Evolutionary conservation across 2,797 vertebrate genomes (phyloP), one percentile per base, ranked within the genome.

Genomic region (Falco berigora): DNA sequence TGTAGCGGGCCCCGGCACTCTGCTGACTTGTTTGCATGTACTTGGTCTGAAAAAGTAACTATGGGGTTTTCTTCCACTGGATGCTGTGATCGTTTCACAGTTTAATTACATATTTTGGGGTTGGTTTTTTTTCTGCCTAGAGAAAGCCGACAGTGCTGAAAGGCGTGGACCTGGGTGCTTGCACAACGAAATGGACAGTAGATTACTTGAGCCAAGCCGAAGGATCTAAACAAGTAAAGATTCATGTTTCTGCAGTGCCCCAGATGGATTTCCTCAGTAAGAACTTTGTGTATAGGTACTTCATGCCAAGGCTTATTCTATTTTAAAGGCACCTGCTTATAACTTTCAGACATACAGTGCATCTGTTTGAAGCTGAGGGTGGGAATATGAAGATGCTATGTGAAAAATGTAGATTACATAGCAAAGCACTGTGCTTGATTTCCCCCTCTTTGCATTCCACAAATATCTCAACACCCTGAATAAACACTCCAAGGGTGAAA

Each of bases 241-340:
- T 99, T 58, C 99, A 99, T 4, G 99, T 99, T 4, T 98, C 99
- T 49, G 46, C 97, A 1, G 98, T 98, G 53, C 97, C 98, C 42
- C 98, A 98, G 97, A 99, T 99, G 99, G 98, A 99, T 97, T 99
- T 99, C 97, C 98, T 99, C 68, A 98, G 97, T 96, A 99, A 99
- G 97, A 99, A 99, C 97, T 99, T 99, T 98, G 97, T 98, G 4
- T 99, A 99, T 98, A 99, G 98, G 99, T 99, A 98, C 97, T 96
- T 92, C 49, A 74, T 96, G 95, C 90, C 71, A 87, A 95, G 49
- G 67, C 44, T 92, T 97, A 83, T 75, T 97, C 14, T 94, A 61
- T 86, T 94, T 83, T 96, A 72, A 91, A 69, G 63, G 10, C 24
- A 6, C 10, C 4, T 66, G 15, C 18, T 55, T 44, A 17, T 69